Conservation (phyloP, 2,888 invertebrate species). For the Eupithecia dodoneata region DNA sequence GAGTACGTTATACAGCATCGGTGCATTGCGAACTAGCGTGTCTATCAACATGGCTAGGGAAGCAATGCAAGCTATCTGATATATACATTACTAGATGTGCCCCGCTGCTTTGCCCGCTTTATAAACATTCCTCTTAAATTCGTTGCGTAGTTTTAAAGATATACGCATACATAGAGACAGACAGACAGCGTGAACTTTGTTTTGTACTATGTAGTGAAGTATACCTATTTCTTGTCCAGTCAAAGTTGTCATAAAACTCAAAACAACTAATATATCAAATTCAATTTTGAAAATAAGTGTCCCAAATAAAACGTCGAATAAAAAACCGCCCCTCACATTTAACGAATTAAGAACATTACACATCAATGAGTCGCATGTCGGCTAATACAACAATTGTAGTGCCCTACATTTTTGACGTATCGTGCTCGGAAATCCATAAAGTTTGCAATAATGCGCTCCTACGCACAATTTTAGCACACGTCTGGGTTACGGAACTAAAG, state of each 20-base stretch:
- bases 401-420: slow-evolving; percentile 39
- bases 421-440: slow-evolving; percentile 40
- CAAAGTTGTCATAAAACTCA: neutral
- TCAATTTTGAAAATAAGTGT: neutral
- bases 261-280: neutral
- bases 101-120: too few relatives aligned
- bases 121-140: too few relatives aligned
- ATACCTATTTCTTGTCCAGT: neutral
- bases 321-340: slow-evolving; percentile 32
- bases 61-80: neutral
- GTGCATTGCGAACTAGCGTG: neutral
- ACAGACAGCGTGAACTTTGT: too few relatives aligned
- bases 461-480: slow-evolving; percentile 40
- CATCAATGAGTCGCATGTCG: slow-evolving; percentile 33
- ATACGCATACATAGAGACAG: too few relatives aligned
- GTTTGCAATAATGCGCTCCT: slow-evolving; percentile 43
- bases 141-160: too few relatives aligned
- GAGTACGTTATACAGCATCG: too few relatives aligned
- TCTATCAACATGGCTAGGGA: neutral
- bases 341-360: slow-evolving; percentile 36
- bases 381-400: slow-evolving; percentile 41
- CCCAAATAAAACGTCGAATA: slow-evolving; percentile 19
- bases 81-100: neutral
- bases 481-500: slow-evolving; percentile 21
- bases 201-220: neutral